Evolutionary conservation across 2,888 invertebrate genomes (phyloP).

Genomic region (Eledone cirrhosa): DNA sequence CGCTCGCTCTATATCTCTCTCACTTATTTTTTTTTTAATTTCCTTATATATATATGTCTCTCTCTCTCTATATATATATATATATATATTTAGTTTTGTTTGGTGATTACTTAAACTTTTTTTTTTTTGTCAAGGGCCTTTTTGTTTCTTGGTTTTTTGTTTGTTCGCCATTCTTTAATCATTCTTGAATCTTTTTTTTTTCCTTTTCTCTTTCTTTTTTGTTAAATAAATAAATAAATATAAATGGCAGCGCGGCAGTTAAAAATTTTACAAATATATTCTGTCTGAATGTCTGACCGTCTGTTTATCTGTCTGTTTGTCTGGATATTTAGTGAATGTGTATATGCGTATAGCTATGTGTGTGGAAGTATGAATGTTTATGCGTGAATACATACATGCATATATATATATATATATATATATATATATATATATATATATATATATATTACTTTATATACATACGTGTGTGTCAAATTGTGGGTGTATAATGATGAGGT

Average conservation of each 20-base stretch:
- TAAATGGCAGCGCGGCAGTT: too few species aligned
- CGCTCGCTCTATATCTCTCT: background rate
- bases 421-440: background rate
- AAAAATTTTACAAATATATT: too few species aligned
- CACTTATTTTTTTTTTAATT: background rate
- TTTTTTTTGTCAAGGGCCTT: too few species aligned
- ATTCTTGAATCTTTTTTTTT: too few species aligned
- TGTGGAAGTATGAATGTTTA: background rate
- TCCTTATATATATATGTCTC: background rate
- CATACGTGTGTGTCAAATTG: background rate
- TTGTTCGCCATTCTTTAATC: too few species aligned
- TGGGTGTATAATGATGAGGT: background rate
- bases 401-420: constrained; percentile 20
- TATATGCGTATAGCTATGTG: background rate
- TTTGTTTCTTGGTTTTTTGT: too few species aligned
- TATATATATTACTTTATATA: background rate
- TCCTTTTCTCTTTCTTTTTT: too few species aligned
- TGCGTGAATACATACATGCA: constrained; percentile 1
- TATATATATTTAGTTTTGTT: background rate
- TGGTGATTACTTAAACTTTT: background rate
- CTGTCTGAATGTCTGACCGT: too few species aligned
- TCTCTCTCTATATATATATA: background rate
- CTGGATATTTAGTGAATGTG: background rate
- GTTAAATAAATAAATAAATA: too few species aligned
- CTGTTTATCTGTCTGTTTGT: background rate